phyloP scores from a whole-genome alignment of 2,113 vertebrate genomes.

The Tenebrosternarchus preto region DNA sequence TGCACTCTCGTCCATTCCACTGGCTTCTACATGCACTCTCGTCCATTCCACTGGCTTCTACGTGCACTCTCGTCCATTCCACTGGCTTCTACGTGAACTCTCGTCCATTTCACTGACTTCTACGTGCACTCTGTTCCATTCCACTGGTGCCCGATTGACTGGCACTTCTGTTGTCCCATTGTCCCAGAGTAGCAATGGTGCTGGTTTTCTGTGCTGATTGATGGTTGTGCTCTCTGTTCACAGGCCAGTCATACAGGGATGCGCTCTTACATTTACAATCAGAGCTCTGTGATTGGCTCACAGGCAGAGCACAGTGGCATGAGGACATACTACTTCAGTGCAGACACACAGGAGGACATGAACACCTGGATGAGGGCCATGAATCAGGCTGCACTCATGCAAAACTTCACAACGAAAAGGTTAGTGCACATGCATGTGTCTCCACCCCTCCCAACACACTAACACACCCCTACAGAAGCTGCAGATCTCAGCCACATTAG shows the following conservation, averaged over 20 bases:
- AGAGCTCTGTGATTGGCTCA: conserved; percentile 84
- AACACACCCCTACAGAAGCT: background rate
- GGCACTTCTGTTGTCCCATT: background rate
- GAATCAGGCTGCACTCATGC: conserved; percentile 90
- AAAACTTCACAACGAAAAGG: conserved; percentile 76
- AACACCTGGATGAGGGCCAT: conserved; percentile 89
- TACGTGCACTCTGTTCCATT: background rate
- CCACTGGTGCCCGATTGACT: background rate
- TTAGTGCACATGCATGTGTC: conserved; percentile 60
- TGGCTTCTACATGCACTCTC: background rate
- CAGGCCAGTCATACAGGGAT: conserved; percentile 91
- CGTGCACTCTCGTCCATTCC: background rate
- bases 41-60: background rate
- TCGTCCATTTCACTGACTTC: background rate
- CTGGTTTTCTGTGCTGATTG: background rate
- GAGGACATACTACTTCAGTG: conserved; percentile 96
- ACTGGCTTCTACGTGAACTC: background rate
- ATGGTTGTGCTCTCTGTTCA: conserved; percentile 44
- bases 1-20: background rate
- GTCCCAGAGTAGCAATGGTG: background rate
- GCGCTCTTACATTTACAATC: conserved; percentile 86
- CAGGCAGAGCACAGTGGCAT: conserved; percentile 89
- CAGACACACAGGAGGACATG: conserved; percentile 94
- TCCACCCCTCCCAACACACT: conserved; percentile 25
- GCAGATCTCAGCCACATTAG: too few relatives aligned